Percentiles rank a stretch among this genome's conserved stretches.
Evolutionary conservation across 2,113 vertebrate genomes (phyloP).

Genomic region (Lophotis ruficrista): DNA sequence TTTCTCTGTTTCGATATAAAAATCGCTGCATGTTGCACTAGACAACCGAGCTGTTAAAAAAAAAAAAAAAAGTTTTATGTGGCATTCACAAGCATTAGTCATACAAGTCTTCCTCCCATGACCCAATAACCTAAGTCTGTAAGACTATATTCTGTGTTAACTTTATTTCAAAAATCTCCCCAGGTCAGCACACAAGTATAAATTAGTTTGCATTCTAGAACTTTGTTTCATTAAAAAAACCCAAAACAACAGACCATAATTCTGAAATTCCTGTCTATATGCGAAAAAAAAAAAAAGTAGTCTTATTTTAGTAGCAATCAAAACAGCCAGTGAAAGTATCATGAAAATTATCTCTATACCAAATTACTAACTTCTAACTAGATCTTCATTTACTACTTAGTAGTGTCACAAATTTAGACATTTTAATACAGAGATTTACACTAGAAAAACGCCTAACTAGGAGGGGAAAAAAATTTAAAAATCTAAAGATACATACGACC

Average conservation of each 20-base stretch:
- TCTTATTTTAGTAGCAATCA: background rate
- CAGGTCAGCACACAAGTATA: background rate
- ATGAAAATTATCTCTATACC: background rate
- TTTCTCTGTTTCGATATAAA: background rate
- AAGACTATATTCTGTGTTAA: background rate
- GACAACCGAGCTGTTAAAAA: background rate
- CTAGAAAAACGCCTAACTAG: background rate
- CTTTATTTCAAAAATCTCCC: background rate
- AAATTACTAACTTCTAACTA: background rate
- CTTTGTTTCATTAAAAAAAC: background rate
- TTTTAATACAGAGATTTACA: background rate
- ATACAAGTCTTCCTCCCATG: background rate
- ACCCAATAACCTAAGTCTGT: background rate
- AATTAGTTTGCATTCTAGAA: background rate
- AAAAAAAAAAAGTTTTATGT: background rate
- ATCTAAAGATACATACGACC: constrained; percentile 84
- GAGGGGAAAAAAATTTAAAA: fast-evolving
- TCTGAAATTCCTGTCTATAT: background rate
- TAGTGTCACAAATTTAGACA: background rate
- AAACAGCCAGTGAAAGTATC: background rate
- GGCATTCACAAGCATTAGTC: background rate
- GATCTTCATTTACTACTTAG: background rate
- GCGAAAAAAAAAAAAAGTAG: background rate
- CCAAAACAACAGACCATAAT: background rate
- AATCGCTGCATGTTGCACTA: background rate